These are phyloP conservation scores for Coturnix japonica DNA, from an alignment of 2,113 vertebrate genomes.

Conservation along the genomic window DNA sequence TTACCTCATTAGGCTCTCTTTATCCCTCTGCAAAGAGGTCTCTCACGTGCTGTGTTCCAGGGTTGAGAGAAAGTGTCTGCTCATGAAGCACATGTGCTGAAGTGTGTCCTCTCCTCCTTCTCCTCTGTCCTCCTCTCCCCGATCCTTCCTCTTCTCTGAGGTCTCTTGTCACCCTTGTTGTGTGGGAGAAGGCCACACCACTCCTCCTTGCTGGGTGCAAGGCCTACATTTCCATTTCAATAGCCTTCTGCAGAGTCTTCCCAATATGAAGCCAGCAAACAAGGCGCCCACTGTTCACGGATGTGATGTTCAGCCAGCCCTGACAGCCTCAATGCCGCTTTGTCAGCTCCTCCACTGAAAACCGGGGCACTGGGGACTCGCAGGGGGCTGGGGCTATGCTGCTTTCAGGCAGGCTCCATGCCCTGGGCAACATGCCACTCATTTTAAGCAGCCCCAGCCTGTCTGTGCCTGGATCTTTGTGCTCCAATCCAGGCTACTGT, in stretches of 20 bases:
- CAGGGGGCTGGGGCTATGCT: slow-evolving; percentile 6
- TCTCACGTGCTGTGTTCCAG: background rate
- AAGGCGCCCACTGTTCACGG: slow-evolving; percentile 78
- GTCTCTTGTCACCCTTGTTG: slow-evolving; percentile 31
- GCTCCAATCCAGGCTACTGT: slow-evolving; percentile 6
- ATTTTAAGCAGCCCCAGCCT: slow-evolving; percentile 56
- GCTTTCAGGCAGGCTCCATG: slow-evolving; percentile 42
- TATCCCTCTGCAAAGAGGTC: background rate
- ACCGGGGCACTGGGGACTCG: slow-evolving; percentile 17
- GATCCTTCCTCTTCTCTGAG: background rate
- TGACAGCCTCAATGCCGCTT: slow-evolving; percentile 78
- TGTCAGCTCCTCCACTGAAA: slow-evolving; percentile 59
- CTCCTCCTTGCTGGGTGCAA: slow-evolving; percentile 67
- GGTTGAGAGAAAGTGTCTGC: no score
- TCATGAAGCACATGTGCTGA: background rate
- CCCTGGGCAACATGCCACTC: slow-evolving; percentile 23
- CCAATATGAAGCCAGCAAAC: slow-evolving; percentile 61
- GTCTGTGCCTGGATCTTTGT: slow-evolving; percentile 56
- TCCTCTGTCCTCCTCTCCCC: background rate
- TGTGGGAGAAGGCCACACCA: background rate
- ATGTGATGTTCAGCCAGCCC: slow-evolving; percentile 79
- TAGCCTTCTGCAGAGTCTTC: slow-evolving; percentile 78
- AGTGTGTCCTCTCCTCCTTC: background rate
- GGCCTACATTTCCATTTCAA: slow-evolving; percentile 84
- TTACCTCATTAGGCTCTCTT: background rate